Conservation (phyloP, 2,888 invertebrate species). For the Nudaria mundana region DNA sequence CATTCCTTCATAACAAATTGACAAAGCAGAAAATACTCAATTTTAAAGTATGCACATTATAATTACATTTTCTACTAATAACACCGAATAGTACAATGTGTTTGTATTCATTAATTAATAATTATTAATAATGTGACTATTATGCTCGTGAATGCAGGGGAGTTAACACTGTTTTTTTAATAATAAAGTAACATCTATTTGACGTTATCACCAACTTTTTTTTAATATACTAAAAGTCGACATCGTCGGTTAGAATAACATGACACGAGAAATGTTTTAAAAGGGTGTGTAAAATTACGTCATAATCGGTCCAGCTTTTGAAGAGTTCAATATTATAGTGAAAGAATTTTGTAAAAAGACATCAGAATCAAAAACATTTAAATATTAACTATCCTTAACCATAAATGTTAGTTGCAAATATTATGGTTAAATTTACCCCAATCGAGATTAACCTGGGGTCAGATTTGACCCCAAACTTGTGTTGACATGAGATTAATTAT, state of each 20-base stretch:
- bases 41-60: constrained; percentile 22
- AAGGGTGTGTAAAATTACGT: no score
- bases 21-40: constrained; percentile 34
- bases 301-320: no score
- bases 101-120: constrained; percentile 46
- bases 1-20: constrained; percentile 9
- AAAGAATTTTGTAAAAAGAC: no score
- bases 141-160: constrained; percentile 23
- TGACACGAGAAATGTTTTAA: no score
- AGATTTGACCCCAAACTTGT: no score
- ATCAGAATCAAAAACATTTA: no score
- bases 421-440: no score
- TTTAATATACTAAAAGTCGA: constrained; percentile 17
- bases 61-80: constrained; percentile 24
- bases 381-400: no score
- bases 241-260: no score
- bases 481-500: neutral
- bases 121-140: constrained; percentile 27
- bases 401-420: no score
- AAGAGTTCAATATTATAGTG: no score
- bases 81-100: constrained; percentile 60
- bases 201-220: constrained; percentile 20
- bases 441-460: no score
- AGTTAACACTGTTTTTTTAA: constrained; percentile 25
- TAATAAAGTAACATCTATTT: constrained; percentile 17